Percentiles rank a stretch among this genome's conserved stretches.
These are phyloP conservation scores for Agrochola lota DNA, from an alignment of 2,888 invertebrate species.

Conservation along the genomic window DNA sequence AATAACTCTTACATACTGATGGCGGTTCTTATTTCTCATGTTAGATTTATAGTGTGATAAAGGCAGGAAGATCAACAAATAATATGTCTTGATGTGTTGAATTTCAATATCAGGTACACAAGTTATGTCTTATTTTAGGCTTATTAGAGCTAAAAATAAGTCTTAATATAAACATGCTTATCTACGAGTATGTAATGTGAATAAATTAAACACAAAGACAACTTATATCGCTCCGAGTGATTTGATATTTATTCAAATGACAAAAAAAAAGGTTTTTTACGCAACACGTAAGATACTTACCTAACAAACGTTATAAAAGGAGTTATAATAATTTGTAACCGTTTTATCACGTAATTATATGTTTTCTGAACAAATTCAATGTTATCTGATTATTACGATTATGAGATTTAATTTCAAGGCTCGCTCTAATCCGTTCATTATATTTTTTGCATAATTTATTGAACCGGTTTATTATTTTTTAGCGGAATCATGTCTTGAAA, in stretches of 20 bases:
- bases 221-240: conserved; percentile 7
- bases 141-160: not conserved
- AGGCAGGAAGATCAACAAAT: conserved; percentile 35
- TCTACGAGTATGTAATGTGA: conserved; percentile 6
- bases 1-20: conserved; percentile 59
- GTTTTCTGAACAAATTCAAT: conserved; percentile 67
- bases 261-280: conserved; percentile 27
- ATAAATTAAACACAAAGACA: conserved; percentile 19
- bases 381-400: conserved; percentile 67
- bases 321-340: conserved; percentile 53
- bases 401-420: conserved; percentile 72
- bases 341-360: conserved; percentile 59
- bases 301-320: conserved; percentile 34
- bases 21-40: conserved; percentile 48
- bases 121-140: not conserved
- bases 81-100: conserved; percentile 25
- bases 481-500: conserved; percentile 53
- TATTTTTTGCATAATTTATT: conserved; percentile 71
- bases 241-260: conserved; percentile 40
- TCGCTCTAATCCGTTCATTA: conserved; percentile 67
- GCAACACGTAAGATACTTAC: conserved; percentile 31
- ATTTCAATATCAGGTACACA: conserved; percentile 5
- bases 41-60: conserved; percentile 56
- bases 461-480: conserved; percentile 64
- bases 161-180: not conserved